Evolutionary conservation across 2,797 vertebrate genomes (phyloP).

Genomic region (Eulemur albifrons): DNA sequence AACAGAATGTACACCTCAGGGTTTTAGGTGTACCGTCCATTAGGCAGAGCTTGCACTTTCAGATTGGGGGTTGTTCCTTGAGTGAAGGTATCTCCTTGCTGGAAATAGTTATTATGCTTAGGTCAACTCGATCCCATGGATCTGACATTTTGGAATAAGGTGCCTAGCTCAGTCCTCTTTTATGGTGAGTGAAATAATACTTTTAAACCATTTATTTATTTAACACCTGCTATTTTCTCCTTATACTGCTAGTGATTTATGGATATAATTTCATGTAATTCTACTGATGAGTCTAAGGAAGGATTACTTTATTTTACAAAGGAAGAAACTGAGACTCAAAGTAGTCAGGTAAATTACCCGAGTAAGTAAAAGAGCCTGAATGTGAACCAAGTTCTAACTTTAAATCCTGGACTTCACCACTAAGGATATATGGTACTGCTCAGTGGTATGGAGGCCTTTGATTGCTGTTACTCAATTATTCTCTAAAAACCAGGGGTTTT

Average conservation of each 20-base stretch:
- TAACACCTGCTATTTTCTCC: background rate
- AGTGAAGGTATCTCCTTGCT: conserved; percentile 7
- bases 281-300: background rate
- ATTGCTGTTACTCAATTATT: background rate
- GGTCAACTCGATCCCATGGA: background rate
- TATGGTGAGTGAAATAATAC: background rate
- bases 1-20: background rate
- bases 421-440: background rate
- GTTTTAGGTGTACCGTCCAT: background rate
- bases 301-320: conserved; percentile 3
- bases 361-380: background rate
- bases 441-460: background rate
- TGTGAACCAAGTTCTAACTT: background rate
- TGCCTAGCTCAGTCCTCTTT: background rate
- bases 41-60: background rate
- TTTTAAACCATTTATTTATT: conserved; percentile 12
- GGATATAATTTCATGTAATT: background rate
- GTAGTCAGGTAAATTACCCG: background rate
- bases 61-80: background rate
- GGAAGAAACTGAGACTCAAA: background rate
- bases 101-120: background rate
- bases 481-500: background rate
- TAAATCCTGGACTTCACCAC: background rate
- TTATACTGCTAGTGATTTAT: background rate
- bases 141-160: background rate